These are phyloP conservation scores for Hydractinia echinata DNA, from an alignment of 30 jellyfish, hydroid and myxozoan genomes.

Conservation along the genomic window DNA sequence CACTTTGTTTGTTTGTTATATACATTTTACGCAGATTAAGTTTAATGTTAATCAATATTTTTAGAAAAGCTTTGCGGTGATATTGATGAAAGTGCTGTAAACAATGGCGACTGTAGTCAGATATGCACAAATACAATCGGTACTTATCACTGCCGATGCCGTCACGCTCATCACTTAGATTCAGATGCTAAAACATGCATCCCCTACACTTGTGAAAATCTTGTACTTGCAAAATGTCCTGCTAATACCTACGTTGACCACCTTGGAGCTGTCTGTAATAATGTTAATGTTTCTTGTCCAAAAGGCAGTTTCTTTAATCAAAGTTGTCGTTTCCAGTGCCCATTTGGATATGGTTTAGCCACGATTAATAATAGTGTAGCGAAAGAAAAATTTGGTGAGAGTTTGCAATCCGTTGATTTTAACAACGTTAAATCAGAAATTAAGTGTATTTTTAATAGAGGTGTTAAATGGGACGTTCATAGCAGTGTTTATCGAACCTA, in stretches of 20 bases:
- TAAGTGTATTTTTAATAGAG: neutral
- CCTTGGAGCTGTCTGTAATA: constrained; percentile 10
- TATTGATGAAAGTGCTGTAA: neutral
- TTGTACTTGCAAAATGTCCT: neutral
- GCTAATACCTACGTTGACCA: neutral
- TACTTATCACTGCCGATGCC: neutral
- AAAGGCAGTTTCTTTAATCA: neutral
- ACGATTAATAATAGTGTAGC: neutral
- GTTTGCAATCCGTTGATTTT: neutral
- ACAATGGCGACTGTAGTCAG: neutral
- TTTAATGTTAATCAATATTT: too few relatives aligned
- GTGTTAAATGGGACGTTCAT: neutral
- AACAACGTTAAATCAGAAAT: neutral
- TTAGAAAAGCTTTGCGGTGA: neutral
- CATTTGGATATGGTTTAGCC: constrained; percentile 4
- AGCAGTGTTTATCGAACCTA: neutral
- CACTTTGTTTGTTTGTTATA: too few relatives aligned
- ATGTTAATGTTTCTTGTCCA: neutral
- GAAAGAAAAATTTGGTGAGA: neutral
- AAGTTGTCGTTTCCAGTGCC: neutral
- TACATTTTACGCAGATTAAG: too few relatives aligned
- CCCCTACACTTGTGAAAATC: neutral
- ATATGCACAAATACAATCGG: neutral
- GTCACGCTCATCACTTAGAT: neutral
- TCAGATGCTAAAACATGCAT: neutral